Percentiles rank a stretch among this genome's conserved stretches.
Evolutionary conservation across 1,140 invertebrate species (phyloP).

Genomic region (Pachyrhynchus sulphureomaculatus): DNA sequence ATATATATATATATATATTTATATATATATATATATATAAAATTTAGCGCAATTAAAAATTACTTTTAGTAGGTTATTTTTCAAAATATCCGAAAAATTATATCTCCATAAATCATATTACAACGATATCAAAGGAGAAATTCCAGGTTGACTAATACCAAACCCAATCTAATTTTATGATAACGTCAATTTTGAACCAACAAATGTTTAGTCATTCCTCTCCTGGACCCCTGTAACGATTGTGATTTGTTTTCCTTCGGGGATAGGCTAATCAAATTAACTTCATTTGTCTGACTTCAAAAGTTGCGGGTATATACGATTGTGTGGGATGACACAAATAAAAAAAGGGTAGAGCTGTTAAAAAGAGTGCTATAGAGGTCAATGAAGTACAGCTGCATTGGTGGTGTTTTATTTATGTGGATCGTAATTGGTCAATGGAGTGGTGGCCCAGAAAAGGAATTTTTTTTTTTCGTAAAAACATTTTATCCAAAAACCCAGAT

Average conservation of each 20-base stretch:
- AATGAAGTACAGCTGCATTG: too few relatives aligned
- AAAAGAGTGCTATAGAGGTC: too few relatives aligned
- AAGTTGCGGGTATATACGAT: neutral
- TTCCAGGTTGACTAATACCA: conserved; percentile 7
- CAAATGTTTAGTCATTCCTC: conserved; percentile 20
- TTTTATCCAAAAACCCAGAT: too few relatives aligned
- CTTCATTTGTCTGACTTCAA: conserved; percentile 14
- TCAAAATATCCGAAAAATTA: neutral
- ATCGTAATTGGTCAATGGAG: too few relatives aligned
- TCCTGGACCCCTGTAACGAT: conserved; percentile 19
- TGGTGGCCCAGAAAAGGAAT: too few relatives aligned
- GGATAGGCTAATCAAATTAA: conserved; percentile 25
- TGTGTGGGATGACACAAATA: neutral
- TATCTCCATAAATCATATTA: neutral
- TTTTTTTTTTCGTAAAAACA: too few relatives aligned
- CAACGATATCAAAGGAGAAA: neutral
- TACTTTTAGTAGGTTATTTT: too few relatives aligned
- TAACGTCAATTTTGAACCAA: conserved; percentile 21
- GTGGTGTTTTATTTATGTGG: too few relatives aligned
- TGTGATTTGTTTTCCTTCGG: conserved; percentile 19
- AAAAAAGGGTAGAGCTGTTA: too few relatives aligned
- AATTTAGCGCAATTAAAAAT: too few relatives aligned
- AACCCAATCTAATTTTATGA: conserved; percentile 20
- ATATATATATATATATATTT: too few relatives aligned
- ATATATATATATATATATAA: too few relatives aligned